Evolutionary conservation across 2,113 vertebrate genomes (phyloP).

Genomic region (Sapajus apella): DNA sequence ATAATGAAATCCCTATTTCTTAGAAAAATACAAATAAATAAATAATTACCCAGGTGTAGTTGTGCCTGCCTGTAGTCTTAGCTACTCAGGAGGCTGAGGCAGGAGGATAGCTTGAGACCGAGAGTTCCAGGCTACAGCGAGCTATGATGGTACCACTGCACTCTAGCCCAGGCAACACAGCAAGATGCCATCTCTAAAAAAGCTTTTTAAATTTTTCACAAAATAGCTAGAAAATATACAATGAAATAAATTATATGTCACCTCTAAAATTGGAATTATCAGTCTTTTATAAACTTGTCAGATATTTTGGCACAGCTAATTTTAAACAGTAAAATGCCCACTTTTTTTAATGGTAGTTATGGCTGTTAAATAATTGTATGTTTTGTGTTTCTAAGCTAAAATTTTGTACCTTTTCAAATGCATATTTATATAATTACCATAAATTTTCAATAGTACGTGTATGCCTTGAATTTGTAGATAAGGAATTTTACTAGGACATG

Average conservation of each 20-base stretch:
- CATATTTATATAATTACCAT: constrained; percentile 71
- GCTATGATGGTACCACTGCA: too few species aligned
- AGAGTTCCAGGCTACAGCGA: too few species aligned
- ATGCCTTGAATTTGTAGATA: constrained; percentile 68
- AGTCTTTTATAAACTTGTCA: constrained; percentile 5
- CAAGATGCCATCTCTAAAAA: too few species aligned
- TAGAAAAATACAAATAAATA: too few species aligned
- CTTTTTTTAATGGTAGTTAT: constrained; percentile 53
- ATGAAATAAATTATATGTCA: not conserved
- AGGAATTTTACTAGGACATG: constrained; percentile 47
- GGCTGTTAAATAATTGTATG: constrained; percentile 33
- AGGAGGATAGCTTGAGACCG: too few species aligned
- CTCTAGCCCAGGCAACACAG: too few species aligned
- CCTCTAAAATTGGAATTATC: not conserved
- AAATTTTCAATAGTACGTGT: constrained; percentile 75
- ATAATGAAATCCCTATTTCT: too few species aligned
- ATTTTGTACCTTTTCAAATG: constrained; percentile 70
- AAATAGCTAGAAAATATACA: not conserved
- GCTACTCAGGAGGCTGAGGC: too few species aligned
- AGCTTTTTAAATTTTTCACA: not conserved
- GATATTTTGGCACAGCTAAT: not conserved
- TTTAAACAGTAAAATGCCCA: not conserved
- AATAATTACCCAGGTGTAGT: too few species aligned
- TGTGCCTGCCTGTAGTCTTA: too few species aligned
- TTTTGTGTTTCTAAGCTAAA: constrained; percentile 75